Conservation (phyloP, 2,113 vertebrate genomes). For the Apodemus speciosus region DNA sequence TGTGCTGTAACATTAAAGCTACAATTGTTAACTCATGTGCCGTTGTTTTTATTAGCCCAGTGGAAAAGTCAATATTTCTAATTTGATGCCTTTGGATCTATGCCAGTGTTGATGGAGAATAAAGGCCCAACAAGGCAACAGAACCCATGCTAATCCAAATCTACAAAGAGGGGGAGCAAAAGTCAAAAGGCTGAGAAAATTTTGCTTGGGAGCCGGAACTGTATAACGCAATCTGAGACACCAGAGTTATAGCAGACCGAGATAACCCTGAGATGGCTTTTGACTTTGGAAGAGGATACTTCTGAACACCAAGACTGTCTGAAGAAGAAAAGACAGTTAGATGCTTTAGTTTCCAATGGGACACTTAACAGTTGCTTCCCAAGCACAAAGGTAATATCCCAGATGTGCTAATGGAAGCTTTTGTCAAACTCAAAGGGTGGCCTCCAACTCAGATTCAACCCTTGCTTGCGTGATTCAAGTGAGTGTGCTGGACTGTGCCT, state of each 20-base stretch:
- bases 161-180: constrained; percentile 52
- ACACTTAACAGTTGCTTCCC: not conserved
- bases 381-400: not conserved
- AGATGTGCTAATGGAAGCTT: not conserved
- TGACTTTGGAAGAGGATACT: not conserved
- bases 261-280: not conserved
- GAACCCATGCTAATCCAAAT: constrained; percentile 25
- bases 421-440: not conserved
- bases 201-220: not conserved
- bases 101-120: constrained; percentile 58
- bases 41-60: constrained; percentile 57
- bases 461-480: not conserved
- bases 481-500: not conserved
- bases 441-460: not conserved
- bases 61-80: constrained; percentile 71
- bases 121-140: constrained; percentile 24
- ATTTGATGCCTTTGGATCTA: constrained; percentile 66
- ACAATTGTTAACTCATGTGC: constrained; percentile 62
- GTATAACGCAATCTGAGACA: not conserved
- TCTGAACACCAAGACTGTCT: not conserved
- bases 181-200: constrained; percentile 32
- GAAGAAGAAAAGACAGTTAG: not conserved
- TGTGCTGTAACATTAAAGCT: constrained; percentile 72
- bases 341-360: not conserved
- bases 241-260: not conserved